These are phyloP conservation scores for Pogonocherus hispidulus DNA, from an alignment of 2,888 invertebrate genomes.

Conservation along the genomic window DNA sequence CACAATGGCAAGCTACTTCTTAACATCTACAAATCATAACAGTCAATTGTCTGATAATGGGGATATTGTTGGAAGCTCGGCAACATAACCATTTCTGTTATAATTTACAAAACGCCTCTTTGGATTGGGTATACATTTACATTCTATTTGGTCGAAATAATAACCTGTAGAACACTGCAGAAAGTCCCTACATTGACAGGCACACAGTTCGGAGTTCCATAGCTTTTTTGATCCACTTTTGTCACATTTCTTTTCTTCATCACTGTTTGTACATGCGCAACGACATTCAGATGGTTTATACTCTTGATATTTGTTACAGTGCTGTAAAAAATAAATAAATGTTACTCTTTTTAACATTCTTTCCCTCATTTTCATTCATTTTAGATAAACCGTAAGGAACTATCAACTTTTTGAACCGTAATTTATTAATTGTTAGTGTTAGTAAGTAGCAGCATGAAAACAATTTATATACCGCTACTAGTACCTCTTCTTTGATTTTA, in stretches of 20 bases:
- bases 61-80: neutral
- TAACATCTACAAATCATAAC: neutral
- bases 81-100: constrained; percentile 26
- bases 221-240: constrained; percentile 70
- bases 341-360: too few relatives aligned
- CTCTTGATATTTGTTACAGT: constrained; percentile 74
- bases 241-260: constrained; percentile 74
- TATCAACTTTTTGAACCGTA: neutral
- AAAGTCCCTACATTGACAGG: constrained; percentile 73
- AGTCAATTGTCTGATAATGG: constrained; percentile 8
- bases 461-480: constrained; percentile 15
- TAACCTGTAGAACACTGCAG: constrained; percentile 75
- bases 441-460: constrained; percentile 8
- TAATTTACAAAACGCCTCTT: constrained; percentile 38
- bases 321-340: constrained; percentile 65
- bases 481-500: constrained; percentile 71
- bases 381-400: too few relatives aligned
- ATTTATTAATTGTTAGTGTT: neutral
- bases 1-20: constrained; percentile 21
- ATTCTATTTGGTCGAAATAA: constrained; percentile 72
- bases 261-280: constrained; percentile 74
- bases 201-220: constrained; percentile 75
- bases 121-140: constrained; percentile 69
- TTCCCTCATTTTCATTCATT: too few relatives aligned
- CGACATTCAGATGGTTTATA: constrained; percentile 73